These are phyloP conservation scores for Sphenopsis melanotis DNA, from an alignment of 2,797 vertebrate genomes.

Conservation along the genomic window DNA sequence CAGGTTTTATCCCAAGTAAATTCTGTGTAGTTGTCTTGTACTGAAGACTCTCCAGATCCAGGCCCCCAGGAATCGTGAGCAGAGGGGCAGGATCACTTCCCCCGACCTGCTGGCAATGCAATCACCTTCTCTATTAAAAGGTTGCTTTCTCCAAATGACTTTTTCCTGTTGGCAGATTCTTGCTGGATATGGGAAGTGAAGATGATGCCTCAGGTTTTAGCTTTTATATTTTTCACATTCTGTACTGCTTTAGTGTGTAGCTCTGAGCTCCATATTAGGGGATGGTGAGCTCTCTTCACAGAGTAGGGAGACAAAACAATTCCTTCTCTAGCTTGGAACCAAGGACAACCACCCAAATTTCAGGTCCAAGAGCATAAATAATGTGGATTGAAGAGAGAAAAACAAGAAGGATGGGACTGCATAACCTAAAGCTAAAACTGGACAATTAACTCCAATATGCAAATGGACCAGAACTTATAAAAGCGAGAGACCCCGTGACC, in stretches of 20 bases:
- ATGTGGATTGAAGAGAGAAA: not conserved
- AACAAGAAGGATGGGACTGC: not conserved
- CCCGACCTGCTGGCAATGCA: accelerated
- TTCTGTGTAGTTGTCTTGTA: not conserved
- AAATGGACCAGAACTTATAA: not conserved
- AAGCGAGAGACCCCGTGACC: accelerated
- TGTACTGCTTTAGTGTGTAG: not conserved
- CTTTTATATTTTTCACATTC: not conserved
- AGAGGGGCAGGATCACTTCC: not conserved
- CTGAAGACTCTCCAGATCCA: not conserved
- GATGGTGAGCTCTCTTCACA: not conserved
- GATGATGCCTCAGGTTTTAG: not conserved
- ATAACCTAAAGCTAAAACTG: not conserved
- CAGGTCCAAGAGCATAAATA: not conserved
- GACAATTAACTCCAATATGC: not conserved
- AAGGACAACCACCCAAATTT: not conserved
- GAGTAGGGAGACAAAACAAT: not conserved
- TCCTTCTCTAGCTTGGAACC: not conserved
- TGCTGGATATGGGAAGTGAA: not conserved
- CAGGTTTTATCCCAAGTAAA: not conserved
- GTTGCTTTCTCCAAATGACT: not conserved
- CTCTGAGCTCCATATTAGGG: not conserved
- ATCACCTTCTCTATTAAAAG: not conserved
- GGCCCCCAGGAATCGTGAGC: not conserved
- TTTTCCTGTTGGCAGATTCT: not conserved